phyloP scores from a whole-genome alignment of 1,140 invertebrate genomes.

The Ostrea denselamellosa region DNA sequence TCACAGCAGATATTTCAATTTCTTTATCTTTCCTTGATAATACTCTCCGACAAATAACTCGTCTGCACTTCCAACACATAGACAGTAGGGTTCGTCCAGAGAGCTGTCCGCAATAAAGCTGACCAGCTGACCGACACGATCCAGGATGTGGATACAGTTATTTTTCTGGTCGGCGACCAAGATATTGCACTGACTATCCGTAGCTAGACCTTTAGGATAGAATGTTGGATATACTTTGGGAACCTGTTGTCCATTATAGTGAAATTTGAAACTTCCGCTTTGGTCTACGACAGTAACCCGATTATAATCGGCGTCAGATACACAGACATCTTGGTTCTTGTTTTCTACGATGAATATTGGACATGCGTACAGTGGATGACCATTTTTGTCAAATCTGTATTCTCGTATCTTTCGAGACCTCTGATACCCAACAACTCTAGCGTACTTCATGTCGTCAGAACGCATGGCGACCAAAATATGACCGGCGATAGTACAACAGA shows the following conservation, averaged over 20 bases:
- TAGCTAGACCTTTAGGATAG: neutral
- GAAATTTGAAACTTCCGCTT: neutral
- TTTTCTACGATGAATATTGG: neutral
- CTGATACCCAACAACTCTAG: neutral
- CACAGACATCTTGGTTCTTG: neutral
- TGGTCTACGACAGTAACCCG: neutral
- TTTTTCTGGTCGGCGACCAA: neutral
- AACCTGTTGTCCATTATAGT: neutral
- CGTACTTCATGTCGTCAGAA: neutral
- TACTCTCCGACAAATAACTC: constrained; percentile 6
- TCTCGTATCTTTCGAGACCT: neutral
- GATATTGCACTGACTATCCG: constrained; percentile 3
- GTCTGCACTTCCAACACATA: neutral
- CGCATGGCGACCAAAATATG: constrained; percentile 16
- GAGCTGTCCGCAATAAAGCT: neutral
- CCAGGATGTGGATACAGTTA: constrained; percentile 20
- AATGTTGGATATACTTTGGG: neutral
- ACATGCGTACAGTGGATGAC: neutral
- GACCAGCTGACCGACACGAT: constrained; percentile 17
- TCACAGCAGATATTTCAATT: neutral
- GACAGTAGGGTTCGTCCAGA: neutral
- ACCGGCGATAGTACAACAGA: neutral
- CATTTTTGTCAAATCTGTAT: neutral
- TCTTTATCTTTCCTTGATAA: neutral
- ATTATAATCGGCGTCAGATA: neutral